Conservation (phyloP, 2,113 vertebrate species). For the Pyrgilauda ruficollis region DNA sequence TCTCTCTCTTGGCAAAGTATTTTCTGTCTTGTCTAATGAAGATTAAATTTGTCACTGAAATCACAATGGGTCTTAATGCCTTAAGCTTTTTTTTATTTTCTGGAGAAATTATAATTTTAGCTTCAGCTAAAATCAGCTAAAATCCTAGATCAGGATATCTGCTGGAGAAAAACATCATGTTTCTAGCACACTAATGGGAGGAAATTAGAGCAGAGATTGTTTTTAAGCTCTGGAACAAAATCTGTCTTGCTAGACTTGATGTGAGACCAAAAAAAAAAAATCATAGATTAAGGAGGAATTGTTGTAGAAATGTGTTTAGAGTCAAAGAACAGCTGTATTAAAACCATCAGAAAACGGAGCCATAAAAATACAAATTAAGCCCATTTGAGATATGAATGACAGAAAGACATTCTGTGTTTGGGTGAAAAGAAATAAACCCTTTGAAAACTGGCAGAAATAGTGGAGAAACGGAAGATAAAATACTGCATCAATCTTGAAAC, state of each 20-base stretch:
- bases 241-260: neutral
- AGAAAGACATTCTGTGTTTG: neutral
- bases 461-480: slow-evolving; percentile 17
- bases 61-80: neutral
- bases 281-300: neutral
- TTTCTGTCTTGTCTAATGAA: neutral
- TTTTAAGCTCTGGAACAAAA: slow-evolving; percentile 7
- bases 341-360: neutral
- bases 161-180: neutral
- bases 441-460: neutral
- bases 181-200: neutral
- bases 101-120: neutral
- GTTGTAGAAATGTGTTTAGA: neutral
- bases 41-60: neutral
- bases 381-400: neutral
- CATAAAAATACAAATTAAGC: neutral
- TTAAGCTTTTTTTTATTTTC: neutral
- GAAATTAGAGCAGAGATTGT: neutral
- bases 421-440: slow-evolving; percentile 6
- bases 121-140: neutral
- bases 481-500: neutral
- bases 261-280: neutral
- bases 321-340: neutral
- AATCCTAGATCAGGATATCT: neutral
- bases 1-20: neutral